phyloP scores from a whole-genome alignment of 1,140 invertebrate species.

The Yoshiicerus persimilis region DNA sequence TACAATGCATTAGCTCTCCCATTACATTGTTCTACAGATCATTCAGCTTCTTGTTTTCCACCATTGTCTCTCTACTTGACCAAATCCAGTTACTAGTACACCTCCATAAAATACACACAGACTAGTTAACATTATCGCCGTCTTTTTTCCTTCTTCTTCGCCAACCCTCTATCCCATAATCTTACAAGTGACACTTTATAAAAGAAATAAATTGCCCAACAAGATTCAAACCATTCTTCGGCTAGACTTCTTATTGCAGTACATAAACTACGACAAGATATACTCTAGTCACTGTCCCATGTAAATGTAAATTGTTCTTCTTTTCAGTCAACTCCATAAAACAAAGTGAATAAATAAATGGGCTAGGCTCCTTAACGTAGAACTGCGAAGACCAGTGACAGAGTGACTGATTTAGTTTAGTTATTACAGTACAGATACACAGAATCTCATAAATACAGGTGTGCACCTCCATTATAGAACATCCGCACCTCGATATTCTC shows the following conservation, averaged over 20 bases:
- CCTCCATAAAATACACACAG: no score
- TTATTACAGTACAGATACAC: not conserved
- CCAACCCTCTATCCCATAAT: not conserved
- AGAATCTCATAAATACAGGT: not conserved
- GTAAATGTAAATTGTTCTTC: not conserved
- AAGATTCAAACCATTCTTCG: no score
- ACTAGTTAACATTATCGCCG: no score
- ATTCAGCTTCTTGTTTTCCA: not conserved
- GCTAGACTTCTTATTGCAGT: no score
- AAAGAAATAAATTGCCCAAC: not conserved
- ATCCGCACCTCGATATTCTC: not conserved
- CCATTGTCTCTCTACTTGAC: not conserved
- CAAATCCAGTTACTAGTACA: not conserved
- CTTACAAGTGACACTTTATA: not conserved
- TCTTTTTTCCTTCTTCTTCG: not conserved
- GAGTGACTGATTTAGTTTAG: constrained; percentile 24
- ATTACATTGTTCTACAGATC: not conserved
- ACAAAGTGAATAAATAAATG: constrained; percentile 16
- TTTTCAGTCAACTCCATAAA: not conserved
- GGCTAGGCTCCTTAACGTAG: not conserved
- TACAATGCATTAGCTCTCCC: constrained; percentile 16
- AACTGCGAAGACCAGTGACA: not conserved
- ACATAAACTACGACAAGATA: not conserved
- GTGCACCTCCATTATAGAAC: not conserved
- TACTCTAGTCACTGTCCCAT: not conserved